Percentiles rank a stretch among this genome's conserved stretches.
These are phyloP conservation scores for Dallia pectoralis DNA, from an alignment of 2,797 vertebrate species.

Conservation along the genomic window DNA sequence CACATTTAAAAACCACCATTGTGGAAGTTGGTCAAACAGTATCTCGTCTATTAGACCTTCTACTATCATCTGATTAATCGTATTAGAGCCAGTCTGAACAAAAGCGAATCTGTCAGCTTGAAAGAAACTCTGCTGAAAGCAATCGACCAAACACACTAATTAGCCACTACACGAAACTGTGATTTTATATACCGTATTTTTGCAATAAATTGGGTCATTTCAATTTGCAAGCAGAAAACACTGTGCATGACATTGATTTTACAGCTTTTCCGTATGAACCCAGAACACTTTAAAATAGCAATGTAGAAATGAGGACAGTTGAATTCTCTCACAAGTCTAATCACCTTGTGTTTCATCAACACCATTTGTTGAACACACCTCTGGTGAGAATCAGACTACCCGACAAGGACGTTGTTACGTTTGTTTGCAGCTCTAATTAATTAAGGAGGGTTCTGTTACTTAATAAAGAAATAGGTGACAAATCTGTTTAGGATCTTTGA, in stretches of 20 bases:
- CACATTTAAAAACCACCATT: background rate
- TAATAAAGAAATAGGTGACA: background rate
- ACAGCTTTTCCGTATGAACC: background rate
- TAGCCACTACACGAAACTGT: background rate
- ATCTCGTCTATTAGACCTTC: constrained; percentile 37
- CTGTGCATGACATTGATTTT: background rate
- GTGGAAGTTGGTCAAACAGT: too few relatives aligned
- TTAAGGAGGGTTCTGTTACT: background rate
- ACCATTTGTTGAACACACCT: background rate
- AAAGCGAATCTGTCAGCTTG: constrained; percentile 48
- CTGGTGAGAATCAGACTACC: background rate
- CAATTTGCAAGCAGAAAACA: background rate
- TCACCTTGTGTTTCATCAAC: constrained; percentile 11
- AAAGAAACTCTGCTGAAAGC: constrained; percentile 42
- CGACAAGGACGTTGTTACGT: background rate
- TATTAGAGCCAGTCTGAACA: constrained; percentile 55
- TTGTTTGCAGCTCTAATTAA: background rate
- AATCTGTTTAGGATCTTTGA: background rate
- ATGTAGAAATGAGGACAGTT: constrained; percentile 30
- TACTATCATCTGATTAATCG: constrained; percentile 63
- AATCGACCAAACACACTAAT: background rate
- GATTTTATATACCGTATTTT: background rate
- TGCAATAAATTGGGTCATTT: background rate
- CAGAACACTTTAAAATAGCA: constrained; percentile 20
- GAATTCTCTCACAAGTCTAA: background rate